Base-by-base conservation (phyloP, 2,797 vertebrate species). In the Channallabes apus region DNA sequence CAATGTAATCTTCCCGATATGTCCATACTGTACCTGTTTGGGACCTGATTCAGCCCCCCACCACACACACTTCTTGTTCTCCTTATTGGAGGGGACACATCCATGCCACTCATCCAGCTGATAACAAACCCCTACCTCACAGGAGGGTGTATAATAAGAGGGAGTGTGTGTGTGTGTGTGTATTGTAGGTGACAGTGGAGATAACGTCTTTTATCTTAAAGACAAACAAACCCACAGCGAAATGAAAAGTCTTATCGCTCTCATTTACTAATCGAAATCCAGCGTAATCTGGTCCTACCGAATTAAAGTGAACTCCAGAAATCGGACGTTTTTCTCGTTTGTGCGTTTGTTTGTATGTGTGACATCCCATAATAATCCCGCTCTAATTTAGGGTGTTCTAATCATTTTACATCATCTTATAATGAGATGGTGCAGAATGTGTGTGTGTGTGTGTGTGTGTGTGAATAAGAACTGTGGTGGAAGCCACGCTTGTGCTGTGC, bases 121-220 rank as follows among this genome's bases (percentile, higher is more conserved):
- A 29, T 17, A 29, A 67, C 64, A 29, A 67, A 46, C 14, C 32
- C 11, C 18, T 8, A 69, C 3, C 67, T 38, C 68, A 12, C 35
- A 24, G 35, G 2, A 51, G 65, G 29, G 65, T 67, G 65, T 67
- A 27, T 67, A 46, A 46, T 46, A 46, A 46, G 65, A 17, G 65
- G 32, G 27, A 17, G 27, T 67, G 65, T 62, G 61, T 62, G 61
- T 80, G 78, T 62, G 32, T 80, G 78, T 62, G 32, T n/a, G 14
- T 64, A 14, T 27, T 46, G 38, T 24, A 51, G 14, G 51, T 32
- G 75, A 5, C 27, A 35, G 80, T 56, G 14, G n/a, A 82, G 80
- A 82, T 82, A 56, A 68, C 64, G 27, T 54, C 41, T 81, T 54
- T 82, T 54, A 68, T 82, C 80, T 82, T 68, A 24, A 82, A 82